Base-by-base conservation (phyloP, 2,797 vertebrate genomes). In the Lagocephalus sceleratus region DNA sequence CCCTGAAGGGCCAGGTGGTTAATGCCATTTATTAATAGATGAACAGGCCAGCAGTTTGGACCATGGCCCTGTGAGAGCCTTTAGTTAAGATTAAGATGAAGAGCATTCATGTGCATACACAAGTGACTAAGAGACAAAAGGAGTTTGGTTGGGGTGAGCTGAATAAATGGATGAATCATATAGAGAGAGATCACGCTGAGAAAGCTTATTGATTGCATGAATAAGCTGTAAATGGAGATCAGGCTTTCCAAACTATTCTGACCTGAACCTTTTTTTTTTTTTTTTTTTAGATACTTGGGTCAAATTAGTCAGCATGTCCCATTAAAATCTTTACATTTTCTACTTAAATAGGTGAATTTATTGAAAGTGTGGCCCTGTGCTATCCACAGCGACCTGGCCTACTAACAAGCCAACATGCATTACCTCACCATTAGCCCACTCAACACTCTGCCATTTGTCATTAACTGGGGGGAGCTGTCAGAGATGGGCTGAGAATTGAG, bases 11-110 rank as follows among this genome's bases (percentile, higher is more conserved):
- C 85, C 87, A 83, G 85, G 86, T 90, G 88, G 84, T 92, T 92
- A 92, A 91, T 92, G 91, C 83, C 90, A 91, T 91, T 91, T 92
- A 92, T 92, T 92, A 92, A 92, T 91, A 91, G 91, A 89, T 85
- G 87, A 90, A 88, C 86, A 88, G 87, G 83, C 81, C 82, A 73
- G 88, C 85, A 89, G 87, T 89, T 87, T 85, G 83, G 84, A 72
- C 85, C 70, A 71, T 47, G 78, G 81, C 79, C 90, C 88, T 89
- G 70, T 15, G 90, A 92, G 90, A 90, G 88, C 78, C 85, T 82
- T 90, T 89, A 88, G 88, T 89, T 85, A 86, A 82, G 81, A 86
- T 78, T 76, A 82, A 87, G 77, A 75, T 81, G 17, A 19, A 79
- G 83, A 74, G 66, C 44, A 59, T 29, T 54, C 47, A 59, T 29